A percentile compares a stretch with the other conserved stretches of the same genome.
Conservation (phyloP, 1,140 invertebrate genomes). For the Papilio helenus region DNA sequence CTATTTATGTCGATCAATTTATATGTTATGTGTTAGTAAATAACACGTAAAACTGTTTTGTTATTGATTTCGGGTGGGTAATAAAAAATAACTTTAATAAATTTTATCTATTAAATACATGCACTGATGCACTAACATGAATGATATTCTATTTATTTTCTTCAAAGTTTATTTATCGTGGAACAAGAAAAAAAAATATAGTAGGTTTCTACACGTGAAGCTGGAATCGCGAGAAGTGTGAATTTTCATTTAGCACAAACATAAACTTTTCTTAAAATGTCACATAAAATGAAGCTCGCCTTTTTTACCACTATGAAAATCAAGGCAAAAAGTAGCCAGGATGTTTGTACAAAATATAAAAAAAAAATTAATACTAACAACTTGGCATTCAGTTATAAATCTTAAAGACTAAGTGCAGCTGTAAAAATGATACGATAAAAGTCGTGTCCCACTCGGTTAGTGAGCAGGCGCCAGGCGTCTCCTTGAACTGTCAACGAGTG, state of each 20-base stretch:
- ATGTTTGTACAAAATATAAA: neutral
- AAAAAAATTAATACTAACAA: slow-evolving; percentile 39
- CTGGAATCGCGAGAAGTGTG: too few species aligned
- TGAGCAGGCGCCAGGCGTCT: slow-evolving; percentile 54
- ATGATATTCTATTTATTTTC: too few species aligned
- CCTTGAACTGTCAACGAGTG: slow-evolving; percentile 71
- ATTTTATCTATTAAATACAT: too few species aligned
- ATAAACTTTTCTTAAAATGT: neutral
- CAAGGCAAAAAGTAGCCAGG: neutral
- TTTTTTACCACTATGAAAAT: neutral
- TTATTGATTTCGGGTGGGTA: neutral
- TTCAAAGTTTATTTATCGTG: too few species aligned
- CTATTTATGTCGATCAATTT: neutral
- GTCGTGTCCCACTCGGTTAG: slow-evolving; percentile 38
- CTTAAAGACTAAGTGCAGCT: slow-evolving; percentile 62
- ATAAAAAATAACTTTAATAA: neutral
- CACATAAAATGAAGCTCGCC: neutral
- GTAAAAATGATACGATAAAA: slow-evolving; percentile 67
- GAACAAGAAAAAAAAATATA: too few species aligned
- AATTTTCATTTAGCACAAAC: neutral
- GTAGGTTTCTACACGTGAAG: too few species aligned
- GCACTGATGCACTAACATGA: too few species aligned
- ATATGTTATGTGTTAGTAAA: neutral
- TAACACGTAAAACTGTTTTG: neutral
- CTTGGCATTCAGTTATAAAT: slow-evolving; percentile 61